These are phyloP conservation scores for Oxyteleia sp. DNA, from an alignment of 2,888 invertebrate genomes.

Conservation along the genomic window DNA sequence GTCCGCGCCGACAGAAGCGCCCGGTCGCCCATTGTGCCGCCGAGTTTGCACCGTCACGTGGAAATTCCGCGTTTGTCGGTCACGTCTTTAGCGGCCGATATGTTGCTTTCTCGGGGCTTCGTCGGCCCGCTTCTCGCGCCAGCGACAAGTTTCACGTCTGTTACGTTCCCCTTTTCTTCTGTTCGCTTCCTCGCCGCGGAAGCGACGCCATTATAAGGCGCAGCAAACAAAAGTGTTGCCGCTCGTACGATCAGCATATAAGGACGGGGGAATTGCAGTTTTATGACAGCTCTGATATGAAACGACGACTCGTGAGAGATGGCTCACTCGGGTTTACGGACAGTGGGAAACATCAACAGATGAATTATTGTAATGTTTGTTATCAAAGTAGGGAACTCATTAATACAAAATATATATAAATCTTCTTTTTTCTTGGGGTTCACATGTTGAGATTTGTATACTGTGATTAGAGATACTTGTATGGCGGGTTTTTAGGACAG, in stretches of 20 bases:
- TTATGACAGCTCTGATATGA: neutral
- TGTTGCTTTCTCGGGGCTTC: conserved; percentile 70
- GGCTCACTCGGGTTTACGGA: neutral
- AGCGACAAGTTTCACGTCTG: conserved; percentile 63
- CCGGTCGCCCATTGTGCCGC: conserved; percentile 42
- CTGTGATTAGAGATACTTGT: too few relatives aligned
- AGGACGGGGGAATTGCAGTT: conserved; percentile 9
- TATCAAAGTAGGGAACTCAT: too few relatives aligned
- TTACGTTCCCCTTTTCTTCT: conserved; percentile 50
- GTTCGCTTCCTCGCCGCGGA: conserved; percentile 42
- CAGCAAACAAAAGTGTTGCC: conserved; percentile 57
- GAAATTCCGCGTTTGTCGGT: conserved; percentile 66
- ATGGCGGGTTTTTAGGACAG: too few relatives aligned
- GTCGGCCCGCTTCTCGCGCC: conserved; percentile 70
- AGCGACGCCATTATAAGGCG: neutral
- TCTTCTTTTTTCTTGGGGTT: too few relatives aligned
- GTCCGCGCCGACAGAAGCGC: conserved; percentile 47
- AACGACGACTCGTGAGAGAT: conserved; percentile 4
- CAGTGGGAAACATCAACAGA: too few relatives aligned
- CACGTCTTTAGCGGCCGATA: conserved; percentile 58
- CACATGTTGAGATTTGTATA: too few relatives aligned
- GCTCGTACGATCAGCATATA: conserved; percentile 43
- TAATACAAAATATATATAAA: too few relatives aligned
- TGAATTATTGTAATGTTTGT: too few relatives aligned
- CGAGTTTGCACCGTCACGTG: conserved; percentile 53